Conservation (phyloP, 2,113 vertebrate genomes). For the Brachyhypopomus occidentalis region DNA sequence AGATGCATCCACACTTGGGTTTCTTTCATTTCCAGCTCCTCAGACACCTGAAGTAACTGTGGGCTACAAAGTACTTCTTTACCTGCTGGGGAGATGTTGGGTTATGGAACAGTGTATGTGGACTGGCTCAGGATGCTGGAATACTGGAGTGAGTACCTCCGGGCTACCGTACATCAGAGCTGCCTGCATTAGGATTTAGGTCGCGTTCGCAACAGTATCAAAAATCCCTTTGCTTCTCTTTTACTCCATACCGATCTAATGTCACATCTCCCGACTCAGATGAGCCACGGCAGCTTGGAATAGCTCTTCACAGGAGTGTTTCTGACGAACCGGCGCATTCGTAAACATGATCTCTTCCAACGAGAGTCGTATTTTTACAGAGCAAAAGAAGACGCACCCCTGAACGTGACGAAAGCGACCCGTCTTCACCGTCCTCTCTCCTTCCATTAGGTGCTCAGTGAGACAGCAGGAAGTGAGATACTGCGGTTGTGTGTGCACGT, state of each 20-base stretch:
- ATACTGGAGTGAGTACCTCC: too few species aligned
- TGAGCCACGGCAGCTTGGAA: background rate
- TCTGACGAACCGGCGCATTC: background rate
- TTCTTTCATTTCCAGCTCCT: too few species aligned
- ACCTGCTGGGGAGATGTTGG: too few species aligned
- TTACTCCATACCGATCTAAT: background rate
- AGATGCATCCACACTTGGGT: too few species aligned
- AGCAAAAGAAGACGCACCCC: background rate
- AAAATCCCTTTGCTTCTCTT: background rate
- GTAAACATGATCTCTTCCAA: background rate
- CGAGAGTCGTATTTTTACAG: background rate
- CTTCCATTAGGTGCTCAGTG: slow-evolving; percentile 6
- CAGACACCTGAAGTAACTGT: too few species aligned
- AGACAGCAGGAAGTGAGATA: slow-evolving; percentile 18
- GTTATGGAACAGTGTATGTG: too few species aligned
- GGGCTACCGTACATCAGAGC: too few species aligned
- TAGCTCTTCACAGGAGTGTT: background rate
- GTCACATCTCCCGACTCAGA: background rate
- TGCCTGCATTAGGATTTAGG: background rate
- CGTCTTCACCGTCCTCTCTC: slow-evolving; percentile 30
- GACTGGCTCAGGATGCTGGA: too few species aligned
- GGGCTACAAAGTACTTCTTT: too few species aligned
- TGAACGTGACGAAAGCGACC: slow-evolving; percentile 38
- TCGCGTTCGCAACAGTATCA: background rate
- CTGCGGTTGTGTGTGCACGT: background rate